Percentiles rank a stretch among this genome's conserved stretches.
Evolutionary conservation across 2,113 vertebrate genomes (phyloP).

Genomic region (Aldabrachelys gigantea): DNA sequence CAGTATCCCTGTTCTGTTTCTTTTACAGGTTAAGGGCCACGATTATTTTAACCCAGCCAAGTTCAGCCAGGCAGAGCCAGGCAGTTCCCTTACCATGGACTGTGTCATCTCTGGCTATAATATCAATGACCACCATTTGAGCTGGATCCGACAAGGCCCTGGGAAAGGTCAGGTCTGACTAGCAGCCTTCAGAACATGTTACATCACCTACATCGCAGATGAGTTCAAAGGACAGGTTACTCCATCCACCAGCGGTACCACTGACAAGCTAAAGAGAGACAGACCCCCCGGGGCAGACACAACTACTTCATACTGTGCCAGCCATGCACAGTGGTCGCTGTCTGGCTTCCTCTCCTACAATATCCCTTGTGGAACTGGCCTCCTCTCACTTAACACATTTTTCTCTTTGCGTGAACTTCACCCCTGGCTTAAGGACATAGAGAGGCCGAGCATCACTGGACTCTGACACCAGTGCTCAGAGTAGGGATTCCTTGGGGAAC

Average conservation of each 20-base stretch:
- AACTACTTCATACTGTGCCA: not conserved
- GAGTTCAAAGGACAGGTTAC: not conserved
- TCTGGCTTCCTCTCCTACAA: not conserved
- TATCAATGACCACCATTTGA: not conserved
- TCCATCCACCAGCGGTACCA: constrained; percentile 5
- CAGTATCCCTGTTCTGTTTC: not conserved
- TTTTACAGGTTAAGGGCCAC: not conserved
- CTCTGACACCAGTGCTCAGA: no score
- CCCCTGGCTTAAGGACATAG: rapidly evolving
- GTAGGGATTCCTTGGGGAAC: not conserved
- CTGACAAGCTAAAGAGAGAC: not conserved
- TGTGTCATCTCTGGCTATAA: not conserved
- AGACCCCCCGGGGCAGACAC: not conserved
- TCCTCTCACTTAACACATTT: no score
- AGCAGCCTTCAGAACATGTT: not conserved
- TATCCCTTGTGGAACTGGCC: not conserved
- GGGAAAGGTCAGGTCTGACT: not conserved
- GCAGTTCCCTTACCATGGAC: not conserved
- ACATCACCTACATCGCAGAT: not conserved
- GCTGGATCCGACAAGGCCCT: not conserved
- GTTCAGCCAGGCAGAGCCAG: not conserved
- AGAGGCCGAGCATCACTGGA: not conserved
- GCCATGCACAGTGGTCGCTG: not conserved
- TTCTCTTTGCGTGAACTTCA: not conserved
- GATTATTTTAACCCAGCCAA: not conserved